A percentile compares a stretch with the other conserved stretches of the same genome.
Conservation (phyloP, 2,797 vertebrate species). For the Manis pentadactyla region DNA sequence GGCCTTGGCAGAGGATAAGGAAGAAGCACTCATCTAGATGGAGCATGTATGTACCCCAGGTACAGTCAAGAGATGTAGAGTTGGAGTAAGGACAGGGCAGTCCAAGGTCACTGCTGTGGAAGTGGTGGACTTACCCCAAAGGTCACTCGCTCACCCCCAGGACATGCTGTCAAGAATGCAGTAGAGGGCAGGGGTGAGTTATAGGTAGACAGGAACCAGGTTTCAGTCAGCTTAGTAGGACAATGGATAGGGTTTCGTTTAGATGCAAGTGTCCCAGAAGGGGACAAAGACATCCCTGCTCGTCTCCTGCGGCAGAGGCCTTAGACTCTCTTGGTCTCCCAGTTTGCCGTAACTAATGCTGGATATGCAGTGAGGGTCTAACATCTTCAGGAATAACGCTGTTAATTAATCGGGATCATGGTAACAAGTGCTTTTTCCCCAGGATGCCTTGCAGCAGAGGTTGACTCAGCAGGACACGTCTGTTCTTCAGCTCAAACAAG, state of each 20-base stretch:
- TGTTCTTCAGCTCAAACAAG: slow-evolving; percentile 98
- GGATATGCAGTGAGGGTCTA: not conserved
- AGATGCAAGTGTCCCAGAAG: not conserved
- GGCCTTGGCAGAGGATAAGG: not conserved
- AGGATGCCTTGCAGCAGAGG: slow-evolving; percentile 98
- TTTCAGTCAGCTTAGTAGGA: not conserved
- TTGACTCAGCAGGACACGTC: slow-evolving; percentile 93
- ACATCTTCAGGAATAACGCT: not conserved
- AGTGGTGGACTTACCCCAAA: not conserved
- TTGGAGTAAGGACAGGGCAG: not conserved
- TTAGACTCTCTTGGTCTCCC: not conserved
- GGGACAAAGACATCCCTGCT: not conserved
- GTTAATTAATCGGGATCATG: not conserved
- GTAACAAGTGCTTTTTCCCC: slow-evolving; percentile 41
- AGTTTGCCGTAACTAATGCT: not conserved
- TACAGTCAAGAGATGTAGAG: not conserved
- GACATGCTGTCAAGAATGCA: not conserved
- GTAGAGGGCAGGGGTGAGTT: not conserved
- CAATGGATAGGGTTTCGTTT: not conserved
- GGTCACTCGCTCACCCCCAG: not conserved
- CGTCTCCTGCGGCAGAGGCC: not conserved
- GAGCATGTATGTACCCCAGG: not conserved
- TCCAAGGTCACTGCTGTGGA: not conserved
- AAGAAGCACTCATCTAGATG: not conserved
- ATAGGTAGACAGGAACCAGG: not conserved